Base-by-base conservation (phyloP, 2,797 vertebrate genomes). In the Lacerta agilis region DNA sequence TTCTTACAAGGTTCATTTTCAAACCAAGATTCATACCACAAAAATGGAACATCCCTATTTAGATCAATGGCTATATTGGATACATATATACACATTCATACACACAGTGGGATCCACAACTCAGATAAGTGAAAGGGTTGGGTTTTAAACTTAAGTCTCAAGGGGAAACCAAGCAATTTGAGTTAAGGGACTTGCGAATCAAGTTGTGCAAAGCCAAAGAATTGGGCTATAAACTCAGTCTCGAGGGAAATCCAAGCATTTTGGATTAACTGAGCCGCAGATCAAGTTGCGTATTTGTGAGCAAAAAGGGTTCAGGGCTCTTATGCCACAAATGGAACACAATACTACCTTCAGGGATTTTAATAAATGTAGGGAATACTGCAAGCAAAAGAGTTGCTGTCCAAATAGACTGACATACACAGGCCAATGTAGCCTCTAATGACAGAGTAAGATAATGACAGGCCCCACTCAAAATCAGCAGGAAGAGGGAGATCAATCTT, bases 361-460 rank as follows among this genome's bases (percentile, higher is more conserved):
- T 98, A 98, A 98, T 99, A 99, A 99, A 99, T 98, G 98, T 97
- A 98, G 97, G 98, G 98, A 98, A 98, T 97, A 97, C 97, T 97
- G 97, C 97, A 98, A 98, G 98, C 97, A 98, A 98, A 98, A 98
- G 98, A 98, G 98, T 98, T 98, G 98, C 98, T 99, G 98, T 99
- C 98, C 98, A 98, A 98, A 98, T 98, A 98, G 98, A 99, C 98
- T 99, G 98, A 99, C 98, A 99, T 95, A 98, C 98, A 98, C 98
- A 98, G 98, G 98, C 98, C 98, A 98, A 98, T 99, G 98, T 98
- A 99, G 98, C 98, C 98, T 98, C 98, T 99, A 99, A 99, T 99
- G 99, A 99, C 98, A 99, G 99, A 99, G 98, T 98, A 98, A 98
- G 98, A 99, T 99, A 99, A 99, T 99, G 98, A 99, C 98, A 99